Base-by-base conservation (phyloP, 1,140 invertebrate species). In the Coenobita brevimanus region DNA sequence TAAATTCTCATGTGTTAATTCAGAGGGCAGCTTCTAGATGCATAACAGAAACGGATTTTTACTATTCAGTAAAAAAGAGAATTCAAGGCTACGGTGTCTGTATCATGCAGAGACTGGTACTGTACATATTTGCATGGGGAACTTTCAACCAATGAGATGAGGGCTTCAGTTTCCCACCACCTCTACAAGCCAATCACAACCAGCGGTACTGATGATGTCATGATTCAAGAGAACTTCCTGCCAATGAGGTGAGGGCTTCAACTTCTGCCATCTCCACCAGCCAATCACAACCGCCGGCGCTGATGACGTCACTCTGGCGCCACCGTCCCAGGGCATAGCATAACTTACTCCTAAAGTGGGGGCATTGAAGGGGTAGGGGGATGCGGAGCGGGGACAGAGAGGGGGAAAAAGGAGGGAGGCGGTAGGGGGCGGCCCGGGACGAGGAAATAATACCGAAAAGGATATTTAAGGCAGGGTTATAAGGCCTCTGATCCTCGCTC, bases 321-420 rank as follows among this genome's bases (percentile, higher is more conserved):
- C 73, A 24, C 24, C 38, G 24, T 43, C 73, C 73, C 73, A 76
- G 73, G 73, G 73, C 43, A 27, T 76, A 76, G 73, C 73, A 21
- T 76, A 46, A 43, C 73, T 76, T 76, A 75, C 36, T 41, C 36
- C 73, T 41, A 43, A 76, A 46, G 21, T 24, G 69, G 30, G 33
- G 4, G 69, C 27, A 17, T 17, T 62, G 27, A 2, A 62, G 17
- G 21, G 57, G 64, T 36, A 69, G 15, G 24, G n/a, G 30, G 30
- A 24, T 24, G 4, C 8, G 30, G 64, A 10, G 64, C 4, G 30
- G 30, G 30, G n/a, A 24, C 8, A 24, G 30, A 8, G n/a, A n/a
- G 6, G 64, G 64, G n/a, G n/a, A 24, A 10, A 24, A n/a, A 10
- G 64, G 30, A 6, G 30, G 64, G 6, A 24, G 30, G 64, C 8